These are phyloP conservation scores for Dryoscopus gambensis DNA, from an alignment of 2,113 vertebrate genomes.

Conservation along the genomic window DNA sequence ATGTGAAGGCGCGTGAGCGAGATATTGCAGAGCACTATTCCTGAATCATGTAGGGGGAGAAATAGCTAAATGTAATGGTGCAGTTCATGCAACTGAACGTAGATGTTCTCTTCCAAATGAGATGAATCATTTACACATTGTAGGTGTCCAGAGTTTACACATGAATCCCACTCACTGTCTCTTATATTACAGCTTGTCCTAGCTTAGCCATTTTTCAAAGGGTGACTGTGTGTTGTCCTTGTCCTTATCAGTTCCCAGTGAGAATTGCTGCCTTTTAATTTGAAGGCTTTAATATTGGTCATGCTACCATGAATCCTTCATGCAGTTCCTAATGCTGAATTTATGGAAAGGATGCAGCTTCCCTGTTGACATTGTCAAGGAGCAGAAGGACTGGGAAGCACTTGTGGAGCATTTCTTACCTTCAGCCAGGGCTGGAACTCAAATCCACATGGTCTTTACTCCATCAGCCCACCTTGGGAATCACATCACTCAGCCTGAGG, in stretches of 20 bases:
- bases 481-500: fast-evolving
- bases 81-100: neutral
- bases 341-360: neutral
- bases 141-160: constrained; percentile 26
- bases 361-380: fast-evolving
- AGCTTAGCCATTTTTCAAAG: neutral
- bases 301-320: neutral
- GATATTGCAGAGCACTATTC: neutral
- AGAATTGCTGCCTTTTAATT: neutral
- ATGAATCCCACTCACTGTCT: neutral
- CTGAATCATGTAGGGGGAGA: neutral
- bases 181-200: neutral
- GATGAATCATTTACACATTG: constrained; percentile 16
- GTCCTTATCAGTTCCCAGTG: neutral
- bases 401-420: neutral
- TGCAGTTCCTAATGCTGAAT: neutral
- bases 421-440: neutral
- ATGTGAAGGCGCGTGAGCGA: neutral
- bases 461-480: neutral
- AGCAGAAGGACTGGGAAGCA: neutral
- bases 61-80: neutral
- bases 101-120: constrained; percentile 22
- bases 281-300: neutral
- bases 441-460: neutral
- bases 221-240: neutral